phyloP scores from a whole-genome alignment of 1,140 invertebrate genomes.

The Trichomalopsis sarcophagae region DNA sequence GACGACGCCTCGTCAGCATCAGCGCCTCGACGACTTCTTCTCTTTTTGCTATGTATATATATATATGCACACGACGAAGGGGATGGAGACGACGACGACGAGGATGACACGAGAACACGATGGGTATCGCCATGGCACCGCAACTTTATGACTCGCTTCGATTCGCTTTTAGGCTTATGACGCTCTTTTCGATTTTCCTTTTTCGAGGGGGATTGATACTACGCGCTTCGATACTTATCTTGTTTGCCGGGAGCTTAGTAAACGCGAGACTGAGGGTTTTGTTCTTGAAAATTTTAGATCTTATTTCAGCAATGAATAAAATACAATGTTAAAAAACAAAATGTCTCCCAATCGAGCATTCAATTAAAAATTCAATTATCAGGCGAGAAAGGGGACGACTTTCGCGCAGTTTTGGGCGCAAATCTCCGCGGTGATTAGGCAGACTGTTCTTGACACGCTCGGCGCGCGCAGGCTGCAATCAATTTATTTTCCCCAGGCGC shows the following conservation, averaged over 20 bases:
- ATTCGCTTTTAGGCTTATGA: slow-evolving; percentile 23
- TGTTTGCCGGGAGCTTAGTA: neutral
- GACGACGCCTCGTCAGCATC: slow-evolving; percentile 7
- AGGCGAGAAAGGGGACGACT: neutral
- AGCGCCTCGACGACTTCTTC: neutral
- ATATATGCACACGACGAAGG: neutral
- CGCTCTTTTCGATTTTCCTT: neutral
- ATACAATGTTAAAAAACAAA: no score
- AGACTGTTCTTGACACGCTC: slow-evolving; percentile 61
- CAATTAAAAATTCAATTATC: neutral
- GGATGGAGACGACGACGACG: neutral
- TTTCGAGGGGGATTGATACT: neutral
- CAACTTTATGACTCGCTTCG: slow-evolving; percentile 8
- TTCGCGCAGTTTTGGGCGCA: neutral
- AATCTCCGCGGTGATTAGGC: slow-evolving; percentile 51
- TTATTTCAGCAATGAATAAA: no score
- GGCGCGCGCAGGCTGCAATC: slow-evolving; percentile 58
- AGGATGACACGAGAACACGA: neutral
- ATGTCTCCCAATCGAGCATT: neutral
- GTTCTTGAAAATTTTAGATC: no score
- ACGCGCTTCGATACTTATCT: slow-evolving; percentile 15
- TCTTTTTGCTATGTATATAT: neutral
- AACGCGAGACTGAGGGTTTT: neutral
- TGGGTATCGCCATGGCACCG: slow-evolving; percentile 26
- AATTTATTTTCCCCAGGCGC: slow-evolving; percentile 68